Evolutionary conservation across 2,888 invertebrate genomes (phyloP).

Genomic region (Tenthredo scrophulariae): DNA sequence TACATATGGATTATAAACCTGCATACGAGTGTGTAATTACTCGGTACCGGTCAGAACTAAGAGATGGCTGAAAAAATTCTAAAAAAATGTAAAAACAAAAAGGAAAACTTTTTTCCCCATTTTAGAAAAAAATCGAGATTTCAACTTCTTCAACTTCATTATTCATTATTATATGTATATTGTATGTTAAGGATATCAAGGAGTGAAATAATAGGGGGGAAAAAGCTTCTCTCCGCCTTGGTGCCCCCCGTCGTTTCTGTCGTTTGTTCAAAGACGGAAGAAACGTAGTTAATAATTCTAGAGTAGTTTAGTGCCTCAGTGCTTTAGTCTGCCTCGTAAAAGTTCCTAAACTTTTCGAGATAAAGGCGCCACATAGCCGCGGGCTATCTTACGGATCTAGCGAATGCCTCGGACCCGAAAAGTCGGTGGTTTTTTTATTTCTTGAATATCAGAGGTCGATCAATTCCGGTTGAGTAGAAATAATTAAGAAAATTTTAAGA

Average conservation of each 20-base stretch:
- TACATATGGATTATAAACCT: neutral
- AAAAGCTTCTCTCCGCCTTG: slow-evolving; percentile 41
- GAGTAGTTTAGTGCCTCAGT: slow-evolving; percentile 64
- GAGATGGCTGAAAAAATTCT: neutral
- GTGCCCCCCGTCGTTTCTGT: slow-evolving; percentile 54
- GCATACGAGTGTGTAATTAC: neutral
- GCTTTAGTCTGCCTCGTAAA: slow-evolving; percentile 66
- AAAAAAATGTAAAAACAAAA: neutral
- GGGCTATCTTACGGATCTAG: slow-evolving; percentile 63
- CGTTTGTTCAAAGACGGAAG: slow-evolving; percentile 39
- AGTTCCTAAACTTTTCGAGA: slow-evolving; percentile 69
- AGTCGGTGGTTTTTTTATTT: neutral
- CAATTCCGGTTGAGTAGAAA: neutral
- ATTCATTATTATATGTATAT: neutral
- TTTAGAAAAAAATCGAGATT: neutral
- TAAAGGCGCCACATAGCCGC: slow-evolving; percentile 64
- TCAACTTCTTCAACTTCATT: too few relatives aligned
- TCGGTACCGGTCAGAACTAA: neutral
- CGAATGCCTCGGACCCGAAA: neutral
- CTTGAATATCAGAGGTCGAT: neutral
- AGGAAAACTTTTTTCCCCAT: neutral
- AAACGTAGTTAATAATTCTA: slow-evolving; percentile 66
- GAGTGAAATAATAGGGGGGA: neutral
- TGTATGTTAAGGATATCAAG: neutral
- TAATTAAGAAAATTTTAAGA: neutral